Evolutionary conservation across 2,888 invertebrate species (phyloP).

Genomic region (Caenorhabditis becei): DNA sequence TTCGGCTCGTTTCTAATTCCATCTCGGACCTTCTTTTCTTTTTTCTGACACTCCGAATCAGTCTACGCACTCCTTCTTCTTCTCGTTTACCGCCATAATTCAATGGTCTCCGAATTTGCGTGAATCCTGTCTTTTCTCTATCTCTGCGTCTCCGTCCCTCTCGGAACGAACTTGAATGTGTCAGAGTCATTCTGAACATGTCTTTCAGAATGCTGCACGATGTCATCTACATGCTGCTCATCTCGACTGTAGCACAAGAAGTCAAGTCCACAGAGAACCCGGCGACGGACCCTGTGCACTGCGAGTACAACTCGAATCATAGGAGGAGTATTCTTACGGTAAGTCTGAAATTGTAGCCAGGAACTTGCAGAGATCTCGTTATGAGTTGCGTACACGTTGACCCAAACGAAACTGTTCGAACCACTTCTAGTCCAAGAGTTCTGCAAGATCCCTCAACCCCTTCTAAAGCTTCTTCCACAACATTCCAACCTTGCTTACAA

Average conservation of each 20-base stretch:
- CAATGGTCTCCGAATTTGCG: constrained; percentile 55
- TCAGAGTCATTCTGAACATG: constrained; percentile 12
- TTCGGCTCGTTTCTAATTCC: not conserved
- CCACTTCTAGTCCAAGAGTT: too few species aligned
- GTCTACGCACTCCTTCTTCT: constrained; percentile 10
- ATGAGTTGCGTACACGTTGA: too few species aligned
- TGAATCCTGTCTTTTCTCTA: constrained; percentile 43
- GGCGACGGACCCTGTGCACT: constrained; percentile 29
- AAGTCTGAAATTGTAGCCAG: constrained; percentile 13
- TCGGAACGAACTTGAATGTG: constrained; percentile 17
- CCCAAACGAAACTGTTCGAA: not conserved
- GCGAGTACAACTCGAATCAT: constrained; percentile 73
- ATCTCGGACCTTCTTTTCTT: constrained; percentile 6
- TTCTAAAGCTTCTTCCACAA: too few species aligned
- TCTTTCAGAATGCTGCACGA: constrained; percentile 61
- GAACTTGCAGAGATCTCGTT: too few species aligned
- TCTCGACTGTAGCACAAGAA: constrained; percentile 56
- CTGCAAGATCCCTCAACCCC: too few species aligned
- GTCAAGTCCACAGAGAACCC: constrained; percentile 23
- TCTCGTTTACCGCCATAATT: constrained; percentile 52
- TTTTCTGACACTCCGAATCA: constrained; percentile 28
- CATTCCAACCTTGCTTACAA: too few species aligned
- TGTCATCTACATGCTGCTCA: constrained; percentile 61
- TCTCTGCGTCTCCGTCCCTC: constrained; percentile 12
- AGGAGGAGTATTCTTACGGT: constrained; percentile 75